A percentile compares a stretch with the other conserved stretches of the same genome.
Conservation (phyloP, 1,140 invertebrate genomes). For the Hylaeus anthracinus region DNA sequence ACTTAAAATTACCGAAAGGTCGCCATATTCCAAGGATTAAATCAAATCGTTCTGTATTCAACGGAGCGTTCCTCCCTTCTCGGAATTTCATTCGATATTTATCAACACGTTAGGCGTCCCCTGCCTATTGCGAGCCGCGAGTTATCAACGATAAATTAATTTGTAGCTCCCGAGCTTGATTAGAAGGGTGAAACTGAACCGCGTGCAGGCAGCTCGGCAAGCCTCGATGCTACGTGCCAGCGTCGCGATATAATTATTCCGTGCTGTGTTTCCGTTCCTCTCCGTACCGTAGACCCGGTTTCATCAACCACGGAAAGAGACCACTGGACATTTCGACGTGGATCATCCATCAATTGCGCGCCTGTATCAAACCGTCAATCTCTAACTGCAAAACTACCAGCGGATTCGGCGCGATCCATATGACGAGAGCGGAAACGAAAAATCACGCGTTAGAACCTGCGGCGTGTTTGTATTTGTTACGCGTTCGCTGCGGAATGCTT, state of each 20-base stretch:
- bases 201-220: constrained; percentile 28
- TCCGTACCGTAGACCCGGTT: constrained; percentile 12
- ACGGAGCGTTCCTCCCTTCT: background rate
- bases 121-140: constrained; percentile 53
- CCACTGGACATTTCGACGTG: constrained; percentile 18
- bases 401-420: background rate
- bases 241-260: constrained; percentile 52
- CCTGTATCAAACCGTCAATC: constrained; percentile 36
- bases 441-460: too few relatives aligned
- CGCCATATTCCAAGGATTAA: background rate
- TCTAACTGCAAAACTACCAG: constrained; percentile 12
- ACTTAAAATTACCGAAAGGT: background rate
- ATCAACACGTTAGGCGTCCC: constrained; percentile 41
- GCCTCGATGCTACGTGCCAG: constrained; percentile 48
- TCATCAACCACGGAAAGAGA: constrained; percentile 43
- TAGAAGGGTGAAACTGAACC: constrained; percentile 64
- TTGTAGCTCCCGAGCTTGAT: constrained; percentile 71
- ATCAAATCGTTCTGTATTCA: constrained; percentile 2
- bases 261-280: constrained; percentile 24
- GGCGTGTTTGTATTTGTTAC: background rate
- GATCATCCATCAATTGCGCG: constrained; percentile 55
- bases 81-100: constrained; percentile 47
- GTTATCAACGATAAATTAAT: constrained; percentile 73
- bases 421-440: background rate
- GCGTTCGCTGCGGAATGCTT: background rate